These are phyloP conservation scores for Callinectes sapidus DNA, from an alignment of 2,888 invertebrate species.

Conservation along the genomic window DNA sequence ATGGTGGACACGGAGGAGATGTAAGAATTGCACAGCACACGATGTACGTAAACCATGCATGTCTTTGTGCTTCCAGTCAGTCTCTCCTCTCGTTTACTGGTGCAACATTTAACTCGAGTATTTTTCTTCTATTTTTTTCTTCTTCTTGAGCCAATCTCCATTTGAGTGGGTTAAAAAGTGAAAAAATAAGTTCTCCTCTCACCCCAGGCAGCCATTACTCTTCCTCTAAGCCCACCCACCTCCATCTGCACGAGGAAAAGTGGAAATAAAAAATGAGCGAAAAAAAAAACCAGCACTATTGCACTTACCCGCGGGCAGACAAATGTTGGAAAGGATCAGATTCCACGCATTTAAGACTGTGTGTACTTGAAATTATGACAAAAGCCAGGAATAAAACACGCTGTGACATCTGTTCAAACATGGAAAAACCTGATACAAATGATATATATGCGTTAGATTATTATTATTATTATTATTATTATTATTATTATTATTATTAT, in stretches of 20 bases:
- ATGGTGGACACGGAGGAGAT: neutral
- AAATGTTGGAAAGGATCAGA: neutral
- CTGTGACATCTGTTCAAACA: neutral
- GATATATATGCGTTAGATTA: neutral
- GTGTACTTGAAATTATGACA: neutral
- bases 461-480: too few relatives aligned
- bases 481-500: too few relatives aligned
- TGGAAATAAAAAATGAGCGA: neutral
- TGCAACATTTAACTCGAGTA: neutral
- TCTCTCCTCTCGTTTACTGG: neutral
- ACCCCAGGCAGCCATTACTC: constrained; percentile 3
- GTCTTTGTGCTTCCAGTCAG: neutral
- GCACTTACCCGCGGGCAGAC: neutral
- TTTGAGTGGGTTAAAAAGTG: neutral
- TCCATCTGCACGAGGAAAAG: neutral
- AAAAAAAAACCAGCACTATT: neutral
- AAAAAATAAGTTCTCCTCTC: neutral
- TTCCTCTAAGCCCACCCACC: neutral
- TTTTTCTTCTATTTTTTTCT: neutral
- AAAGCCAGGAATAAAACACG: neutral
- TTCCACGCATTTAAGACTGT: neutral
- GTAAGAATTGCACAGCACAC: neutral
- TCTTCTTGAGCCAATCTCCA: neutral
- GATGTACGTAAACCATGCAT: neutral
- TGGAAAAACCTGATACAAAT: neutral